Percentiles rank a stretch among this genome's conserved stretches.
These are phyloP conservation scores for Dysidea cf. avara DNA, from an alignment of 37 sponge, comb jelly and placozoan species.

Conservation along the genomic window DNA sequence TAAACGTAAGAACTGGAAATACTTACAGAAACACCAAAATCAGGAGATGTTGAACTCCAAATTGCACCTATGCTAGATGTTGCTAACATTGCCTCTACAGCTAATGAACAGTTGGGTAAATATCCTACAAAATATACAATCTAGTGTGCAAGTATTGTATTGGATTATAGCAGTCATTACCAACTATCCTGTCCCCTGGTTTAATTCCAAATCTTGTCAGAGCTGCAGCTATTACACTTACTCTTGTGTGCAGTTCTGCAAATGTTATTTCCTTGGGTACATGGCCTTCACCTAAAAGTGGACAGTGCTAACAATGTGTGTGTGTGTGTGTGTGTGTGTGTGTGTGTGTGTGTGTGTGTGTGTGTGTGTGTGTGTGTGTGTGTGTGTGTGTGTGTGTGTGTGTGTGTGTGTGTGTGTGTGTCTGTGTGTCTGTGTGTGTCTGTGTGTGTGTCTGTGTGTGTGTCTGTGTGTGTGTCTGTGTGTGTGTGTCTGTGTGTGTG, in stretches of 20 bases:
- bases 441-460: too few species aligned
- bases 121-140: conserved; percentile 61
- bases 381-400: too few species aligned
- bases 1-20: not conserved
- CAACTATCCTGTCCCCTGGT: conserved; percentile 86
- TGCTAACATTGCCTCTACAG: conserved; percentile 97
- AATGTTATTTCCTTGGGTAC: conserved; percentile 56
- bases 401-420: too few species aligned
- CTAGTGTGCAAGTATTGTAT: too few species aligned
- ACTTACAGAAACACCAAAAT: conserved; percentile 95
- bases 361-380: too few species aligned
- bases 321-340: too few species aligned
- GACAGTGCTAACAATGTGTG: not conserved
- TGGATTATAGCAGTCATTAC: too few species aligned
- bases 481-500: too few species aligned
- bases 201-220: conserved; percentile 74
- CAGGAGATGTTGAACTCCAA: conserved; percentile 98
- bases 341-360: too few species aligned
- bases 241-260: conserved; percentile 61
- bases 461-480: too few species aligned
- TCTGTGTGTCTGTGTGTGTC: too few species aligned
- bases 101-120: conserved; percentile 87
- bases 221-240: conserved; percentile 72
- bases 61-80: conserved; percentile 87
- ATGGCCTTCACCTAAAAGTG: conserved; percentile 84